Conservation (phyloP, 2,113 vertebrate genomes). For the Tenebrosternarchus preto region DNA sequence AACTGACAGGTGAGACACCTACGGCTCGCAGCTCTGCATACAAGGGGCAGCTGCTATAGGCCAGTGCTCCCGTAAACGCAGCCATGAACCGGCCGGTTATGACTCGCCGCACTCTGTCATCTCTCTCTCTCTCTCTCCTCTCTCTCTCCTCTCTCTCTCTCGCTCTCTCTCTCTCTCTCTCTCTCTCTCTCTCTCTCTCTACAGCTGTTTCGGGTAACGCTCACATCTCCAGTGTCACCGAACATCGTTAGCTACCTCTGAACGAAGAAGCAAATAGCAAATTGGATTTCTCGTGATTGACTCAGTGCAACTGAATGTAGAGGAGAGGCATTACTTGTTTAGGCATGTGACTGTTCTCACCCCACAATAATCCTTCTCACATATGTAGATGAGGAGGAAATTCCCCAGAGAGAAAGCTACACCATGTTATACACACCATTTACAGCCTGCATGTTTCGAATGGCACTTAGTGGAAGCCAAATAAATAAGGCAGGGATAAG, state of each 20-base stretch:
- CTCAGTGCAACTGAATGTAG: constrained; percentile 57
- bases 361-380: constrained; percentile 43
- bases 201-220: neutral
- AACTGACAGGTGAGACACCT: constrained; percentile 51
- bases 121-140: constrained; percentile 12
- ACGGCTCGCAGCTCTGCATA: constrained; percentile 8
- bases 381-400: constrained; percentile 24
- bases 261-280: constrained; percentile 27
- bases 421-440: neutral
- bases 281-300: constrained; percentile 56
- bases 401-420: constrained; percentile 47
- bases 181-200: constrained; percentile 3
- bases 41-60: constrained; percentile 36
- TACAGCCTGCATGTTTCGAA: neutral
- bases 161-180: constrained; percentile 21
- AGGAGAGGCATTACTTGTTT: constrained; percentile 49
- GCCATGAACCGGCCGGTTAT: constrained; percentile 32
- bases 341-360: constrained; percentile 47
- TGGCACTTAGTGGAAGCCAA: neutral
- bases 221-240: constrained; percentile 4
- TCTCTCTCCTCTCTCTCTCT: constrained; percentile 7
- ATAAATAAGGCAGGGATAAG: neutral
- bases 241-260: constrained; percentile 43
- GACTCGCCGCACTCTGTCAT: constrained; percentile 19
- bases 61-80: constrained; percentile 41